These are phyloP conservation scores for Takifugu ocellatus DNA, from an alignment of 2,797 vertebrate genomes.

Conservation along the genomic window DNA sequence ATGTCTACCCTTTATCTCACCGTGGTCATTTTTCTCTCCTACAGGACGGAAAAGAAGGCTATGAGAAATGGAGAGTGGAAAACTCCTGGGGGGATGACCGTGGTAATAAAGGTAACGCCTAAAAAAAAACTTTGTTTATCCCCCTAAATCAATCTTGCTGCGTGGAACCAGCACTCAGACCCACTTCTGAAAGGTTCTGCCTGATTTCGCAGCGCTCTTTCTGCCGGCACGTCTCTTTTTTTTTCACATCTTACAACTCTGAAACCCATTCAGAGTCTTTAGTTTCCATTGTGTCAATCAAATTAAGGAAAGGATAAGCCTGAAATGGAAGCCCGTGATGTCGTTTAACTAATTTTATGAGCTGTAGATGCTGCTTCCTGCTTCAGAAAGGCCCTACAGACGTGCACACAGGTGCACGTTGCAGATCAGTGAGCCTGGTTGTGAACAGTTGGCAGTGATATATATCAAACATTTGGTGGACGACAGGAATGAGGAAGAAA, in stretches of 20 bases:
- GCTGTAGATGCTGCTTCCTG: too few relatives aligned
- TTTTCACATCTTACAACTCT: conserved; percentile 8
- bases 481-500: too few relatives aligned
- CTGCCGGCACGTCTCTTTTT: not conserved
- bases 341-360: too few relatives aligned
- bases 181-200: not conserved
- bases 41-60: conserved; percentile 81
- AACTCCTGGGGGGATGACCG: conserved; percentile 99
- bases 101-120: conserved; percentile 89
- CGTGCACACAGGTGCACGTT: too few relatives aligned
- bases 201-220: not conserved
- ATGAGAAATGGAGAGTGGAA: conserved; percentile 95
- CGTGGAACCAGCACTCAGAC: not conserved
- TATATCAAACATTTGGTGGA: too few relatives aligned
- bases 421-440: too few relatives aligned
- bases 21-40: conserved; percentile 11
- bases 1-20: not conserved
- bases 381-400: too few relatives aligned
- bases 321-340: too few relatives aligned
- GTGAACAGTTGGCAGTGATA: too few relatives aligned
- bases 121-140: too few relatives aligned
- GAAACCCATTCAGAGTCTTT: conserved; percentile 10
- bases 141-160: too few relatives aligned
- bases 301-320: conserved; percentile 52
- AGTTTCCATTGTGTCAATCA: conserved; percentile 48